phyloP scores from a whole-genome alignment of 1,140 invertebrate genomes.

The Temnothorax nylanderi region DNA sequence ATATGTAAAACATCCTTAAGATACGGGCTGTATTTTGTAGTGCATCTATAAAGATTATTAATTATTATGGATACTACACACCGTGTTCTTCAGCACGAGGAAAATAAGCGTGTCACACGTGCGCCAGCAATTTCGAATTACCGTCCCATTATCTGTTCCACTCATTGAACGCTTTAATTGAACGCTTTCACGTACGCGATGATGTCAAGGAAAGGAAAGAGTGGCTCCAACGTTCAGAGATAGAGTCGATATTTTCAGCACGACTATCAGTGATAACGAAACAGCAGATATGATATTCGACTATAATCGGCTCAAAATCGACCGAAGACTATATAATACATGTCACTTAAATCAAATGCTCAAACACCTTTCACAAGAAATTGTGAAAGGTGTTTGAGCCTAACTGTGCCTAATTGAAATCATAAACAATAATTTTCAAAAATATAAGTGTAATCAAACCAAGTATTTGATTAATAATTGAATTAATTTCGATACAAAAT shows the following conservation, averaged over 20 bases:
- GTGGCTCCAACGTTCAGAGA: background rate
- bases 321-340: background rate
- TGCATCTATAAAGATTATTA: background rate
- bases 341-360: background rate
- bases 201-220: background rate
- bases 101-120: background rate
- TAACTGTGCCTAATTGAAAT: background rate
- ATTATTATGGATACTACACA: background rate
- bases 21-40: background rate
- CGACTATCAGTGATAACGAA: background rate
- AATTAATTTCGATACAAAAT: slow-evolving; percentile 27
- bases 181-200: background rate
- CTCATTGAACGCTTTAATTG: slow-evolving; percentile 30
- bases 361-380: background rate
- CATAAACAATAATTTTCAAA: background rate
- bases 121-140: background rate
- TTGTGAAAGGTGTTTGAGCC: no score
- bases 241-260: background rate
- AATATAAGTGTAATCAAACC: background rate
- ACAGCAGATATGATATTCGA: background rate
- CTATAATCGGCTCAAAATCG: background rate
- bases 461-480: background rate
- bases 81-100: background rate
- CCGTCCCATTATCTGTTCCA: background rate
- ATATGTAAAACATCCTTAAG: background rate